Percentiles rank a stretch among this genome's conserved stretches.
phyloP scores from a whole-genome alignment of 2,797 vertebrate species.

The Anguilla megastoma region DNA sequence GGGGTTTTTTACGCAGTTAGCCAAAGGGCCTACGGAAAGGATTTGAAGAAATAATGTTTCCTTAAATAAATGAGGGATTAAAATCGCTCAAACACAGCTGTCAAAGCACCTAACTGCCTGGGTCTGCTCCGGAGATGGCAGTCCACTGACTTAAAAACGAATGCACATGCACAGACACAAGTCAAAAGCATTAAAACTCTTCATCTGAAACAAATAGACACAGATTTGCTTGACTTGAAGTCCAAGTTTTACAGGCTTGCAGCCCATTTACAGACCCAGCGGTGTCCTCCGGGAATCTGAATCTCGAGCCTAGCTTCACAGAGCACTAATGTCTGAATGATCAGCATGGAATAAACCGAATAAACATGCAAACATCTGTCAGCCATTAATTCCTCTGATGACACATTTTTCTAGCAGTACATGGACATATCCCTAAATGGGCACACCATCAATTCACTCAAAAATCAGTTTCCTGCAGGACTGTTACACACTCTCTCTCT shows the following conservation, averaged over 20 bases:
- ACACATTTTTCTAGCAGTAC: background rate
- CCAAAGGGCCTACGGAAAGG: constrained; percentile 55
- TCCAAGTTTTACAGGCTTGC: background rate
- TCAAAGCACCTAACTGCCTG: constrained; percentile 64
- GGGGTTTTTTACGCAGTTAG: constrained; percentile 54
- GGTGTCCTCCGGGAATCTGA: background rate
- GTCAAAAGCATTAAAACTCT: constrained; percentile 7
- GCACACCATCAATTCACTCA: background rate
- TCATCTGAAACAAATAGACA: constrained; percentile 36
- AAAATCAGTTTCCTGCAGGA: background rate
- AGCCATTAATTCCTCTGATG: background rate
- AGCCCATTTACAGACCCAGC: background rate
- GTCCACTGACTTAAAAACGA: constrained; percentile 38
- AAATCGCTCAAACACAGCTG: constrained; percentile 63
- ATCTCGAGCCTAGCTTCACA: background rate
- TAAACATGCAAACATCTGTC: constrained; percentile 3
- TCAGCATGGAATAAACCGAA: background rate
- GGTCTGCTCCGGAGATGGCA: constrained; percentile 51
- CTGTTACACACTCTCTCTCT: background rate
- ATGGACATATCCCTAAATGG: background rate
- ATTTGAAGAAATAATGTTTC: constrained; percentile 59
- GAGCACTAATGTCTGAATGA: background rate
- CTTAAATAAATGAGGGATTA: constrained; percentile 68
- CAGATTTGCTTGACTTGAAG: background rate
- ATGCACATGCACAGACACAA: constrained; percentile 17